Evolutionary conservation across 23 tunicate species (phyloP).

Genomic region (Halocynthia aurantium): DNA sequence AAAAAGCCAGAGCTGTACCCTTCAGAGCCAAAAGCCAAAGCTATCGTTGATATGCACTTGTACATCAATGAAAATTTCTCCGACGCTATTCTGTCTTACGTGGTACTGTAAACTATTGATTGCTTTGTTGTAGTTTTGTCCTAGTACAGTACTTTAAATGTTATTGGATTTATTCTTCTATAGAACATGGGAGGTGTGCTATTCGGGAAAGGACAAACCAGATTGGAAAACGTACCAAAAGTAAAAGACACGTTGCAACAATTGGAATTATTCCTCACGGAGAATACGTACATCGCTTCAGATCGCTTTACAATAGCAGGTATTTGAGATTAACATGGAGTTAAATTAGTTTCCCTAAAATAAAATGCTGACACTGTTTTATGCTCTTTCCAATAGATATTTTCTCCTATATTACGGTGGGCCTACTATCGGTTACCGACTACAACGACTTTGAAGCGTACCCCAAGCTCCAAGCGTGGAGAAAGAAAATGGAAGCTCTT

Average conservation of each 20-base stretch:
- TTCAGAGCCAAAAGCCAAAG: constrained; percentile 9
- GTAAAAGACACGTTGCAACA: constrained; percentile 3
- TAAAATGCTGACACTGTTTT: neutral
- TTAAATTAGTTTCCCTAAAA: neutral
- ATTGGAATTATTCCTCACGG: neutral
- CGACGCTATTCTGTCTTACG: no score
- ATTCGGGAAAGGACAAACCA: constrained; percentile 6
- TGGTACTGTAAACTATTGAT: neutral
- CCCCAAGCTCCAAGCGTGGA: constrained; percentile 19
- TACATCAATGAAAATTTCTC: constrained; percentile 2
- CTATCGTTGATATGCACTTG: constrained; percentile 12
- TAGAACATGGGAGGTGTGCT: constrained; percentile 19
- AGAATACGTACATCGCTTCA: constrained; percentile 9
- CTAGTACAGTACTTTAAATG: neutral
- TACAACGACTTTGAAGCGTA: constrained; percentile 10
- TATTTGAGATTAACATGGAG: neutral
- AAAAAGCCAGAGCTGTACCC: constrained; percentile 8
- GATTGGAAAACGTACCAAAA: neutral
- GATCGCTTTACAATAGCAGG: constrained; percentile 16
- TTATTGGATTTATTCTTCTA: neutral
- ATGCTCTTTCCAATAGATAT: constrained; percentile 8
- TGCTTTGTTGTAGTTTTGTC: neutral
- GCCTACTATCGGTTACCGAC: neutral
- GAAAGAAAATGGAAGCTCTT: constrained; percentile 9
- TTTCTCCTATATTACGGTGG: constrained; percentile 6